Percentiles rank a stretch among this genome's conserved stretches.
Conservation (phyloP, 2,113 vertebrate genomes). For the Plectropomus leopardus region DNA sequence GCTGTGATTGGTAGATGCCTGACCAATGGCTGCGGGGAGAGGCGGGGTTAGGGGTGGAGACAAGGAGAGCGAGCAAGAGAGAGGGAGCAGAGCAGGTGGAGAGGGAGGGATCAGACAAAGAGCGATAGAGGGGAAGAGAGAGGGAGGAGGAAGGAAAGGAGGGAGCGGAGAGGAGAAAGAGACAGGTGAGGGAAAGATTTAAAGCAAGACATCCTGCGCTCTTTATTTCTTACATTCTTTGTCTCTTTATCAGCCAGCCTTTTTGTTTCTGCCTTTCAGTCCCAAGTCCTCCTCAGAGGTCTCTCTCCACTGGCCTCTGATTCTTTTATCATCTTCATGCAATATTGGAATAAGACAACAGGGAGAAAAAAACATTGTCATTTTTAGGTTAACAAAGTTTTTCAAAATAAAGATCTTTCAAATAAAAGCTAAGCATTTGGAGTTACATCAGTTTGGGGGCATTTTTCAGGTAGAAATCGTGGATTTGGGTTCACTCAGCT, state of each 20-base stretch:
- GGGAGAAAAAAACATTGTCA: neutral
- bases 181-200: slow-evolving; percentile 82
- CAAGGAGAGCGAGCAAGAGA: slow-evolving; percentile 72
- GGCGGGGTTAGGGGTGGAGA: slow-evolving; percentile 83
- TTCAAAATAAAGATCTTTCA: neutral
- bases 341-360: neutral
- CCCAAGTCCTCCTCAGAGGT: slow-evolving; percentile 15
- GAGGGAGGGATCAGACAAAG: slow-evolving; percentile 80
- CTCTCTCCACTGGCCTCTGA: neutral
- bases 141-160: slow-evolving; percentile 50
- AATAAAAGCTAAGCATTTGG: neutral
- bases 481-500: slow-evolving; percentile 16
- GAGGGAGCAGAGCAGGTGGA: slow-evolving; percentile 77
- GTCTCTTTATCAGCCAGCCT: slow-evolving; percentile 31
- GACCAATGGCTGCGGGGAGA: slow-evolving; percentile 89
- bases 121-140: slow-evolving; percentile 65
- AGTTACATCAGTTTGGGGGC: neutral
- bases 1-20: slow-evolving; percentile 88
- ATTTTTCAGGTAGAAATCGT: neutral
- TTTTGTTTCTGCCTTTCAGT: slow-evolving; percentile 11
- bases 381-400: slow-evolving; percentile 3
- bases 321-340: neutral
- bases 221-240: slow-evolving; percentile 34
- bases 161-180: slow-evolving; percentile 70
- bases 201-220: slow-evolving; percentile 73